phyloP scores from a whole-genome alignment of 2,888 invertebrate species.

The Colletes collaris region DNA sequence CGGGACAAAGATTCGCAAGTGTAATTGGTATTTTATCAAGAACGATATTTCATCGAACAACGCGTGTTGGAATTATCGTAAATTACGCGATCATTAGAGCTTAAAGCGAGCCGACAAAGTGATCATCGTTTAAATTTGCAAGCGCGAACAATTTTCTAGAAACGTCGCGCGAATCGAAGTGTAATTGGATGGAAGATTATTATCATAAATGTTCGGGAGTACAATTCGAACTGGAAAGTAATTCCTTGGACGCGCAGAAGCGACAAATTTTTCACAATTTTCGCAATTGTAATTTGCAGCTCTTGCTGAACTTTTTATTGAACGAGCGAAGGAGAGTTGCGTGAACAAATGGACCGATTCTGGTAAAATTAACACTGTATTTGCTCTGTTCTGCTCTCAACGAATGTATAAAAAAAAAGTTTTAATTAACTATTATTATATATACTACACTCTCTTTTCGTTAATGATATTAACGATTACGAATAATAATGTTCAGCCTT shows the following conservation, averaged over 20 bases:
- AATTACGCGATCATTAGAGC: neutral
- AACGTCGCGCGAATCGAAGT: neutral
- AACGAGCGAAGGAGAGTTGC: neutral
- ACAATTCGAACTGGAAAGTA: constrained; percentile 36
- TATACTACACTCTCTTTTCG: too few relatives aligned
- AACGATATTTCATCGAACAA: neutral
- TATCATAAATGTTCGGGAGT: constrained; percentile 6
- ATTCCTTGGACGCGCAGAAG: constrained; percentile 12
- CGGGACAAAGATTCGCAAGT: neutral
- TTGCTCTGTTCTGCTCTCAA: neutral
- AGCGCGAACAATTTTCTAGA: neutral
- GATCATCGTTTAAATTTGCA: neutral
- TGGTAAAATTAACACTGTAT: neutral
- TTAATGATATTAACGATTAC: too few relatives aligned
- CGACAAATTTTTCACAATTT: constrained; percentile 39
- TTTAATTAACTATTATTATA: neutral
- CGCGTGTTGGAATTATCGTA: neutral
- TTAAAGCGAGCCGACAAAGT: neutral
- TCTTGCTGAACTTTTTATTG: neutral
- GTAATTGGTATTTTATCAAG: neutral
- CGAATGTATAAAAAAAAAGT: too few relatives aligned
- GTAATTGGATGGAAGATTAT: neutral
- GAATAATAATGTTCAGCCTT: too few relatives aligned
- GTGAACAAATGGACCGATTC: neutral
- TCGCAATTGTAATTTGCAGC: constrained; percentile 1